These are phyloP conservation scores for Rhinoraja longicauda DNA, from an alignment of 2,797 vertebrate species.

Conservation along the genomic window DNA sequence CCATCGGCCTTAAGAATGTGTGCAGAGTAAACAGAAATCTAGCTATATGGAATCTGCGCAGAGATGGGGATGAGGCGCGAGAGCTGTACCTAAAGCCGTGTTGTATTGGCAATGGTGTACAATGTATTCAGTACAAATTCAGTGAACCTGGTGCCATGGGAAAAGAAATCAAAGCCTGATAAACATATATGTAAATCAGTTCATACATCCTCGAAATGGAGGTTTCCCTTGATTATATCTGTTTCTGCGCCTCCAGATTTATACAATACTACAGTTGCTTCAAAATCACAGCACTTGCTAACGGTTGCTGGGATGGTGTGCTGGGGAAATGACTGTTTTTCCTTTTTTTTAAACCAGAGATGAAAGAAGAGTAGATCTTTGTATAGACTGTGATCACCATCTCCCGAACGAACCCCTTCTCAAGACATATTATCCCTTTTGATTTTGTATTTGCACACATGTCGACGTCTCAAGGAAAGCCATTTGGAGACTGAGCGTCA, in stretches of 20 bases:
- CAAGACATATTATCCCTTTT: neutral
- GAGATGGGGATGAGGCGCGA: neutral
- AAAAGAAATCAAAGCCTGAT: conserved; percentile 9
- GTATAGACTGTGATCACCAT: neutral
- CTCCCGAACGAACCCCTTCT: neutral
- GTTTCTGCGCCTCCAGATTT: conserved; percentile 12
- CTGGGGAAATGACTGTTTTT: conserved; percentile 2
- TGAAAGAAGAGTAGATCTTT: neutral
- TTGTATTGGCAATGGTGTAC: conserved; percentile 9
- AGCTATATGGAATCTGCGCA: neutral
- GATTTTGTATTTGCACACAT: neutral
- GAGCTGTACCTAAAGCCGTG: neutral
- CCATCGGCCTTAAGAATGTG: conserved; percentile 79
- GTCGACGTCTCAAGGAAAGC: neutral
- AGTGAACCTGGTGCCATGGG: conserved; percentile 32
- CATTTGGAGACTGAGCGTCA: neutral
- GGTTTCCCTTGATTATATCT: conserved; percentile 24
- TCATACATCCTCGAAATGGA: neutral
- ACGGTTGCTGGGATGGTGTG: conserved; percentile 12
- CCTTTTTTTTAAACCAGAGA: neutral
- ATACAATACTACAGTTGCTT: neutral
- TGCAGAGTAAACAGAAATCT: neutral
- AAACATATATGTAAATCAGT: conserved; percentile 18
- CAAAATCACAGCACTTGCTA: neutral
- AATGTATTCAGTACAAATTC: conserved; percentile 30